Conservation (phyloP, 2,888 invertebrate genomes). For the Syrphus vitripennis region DNA sequence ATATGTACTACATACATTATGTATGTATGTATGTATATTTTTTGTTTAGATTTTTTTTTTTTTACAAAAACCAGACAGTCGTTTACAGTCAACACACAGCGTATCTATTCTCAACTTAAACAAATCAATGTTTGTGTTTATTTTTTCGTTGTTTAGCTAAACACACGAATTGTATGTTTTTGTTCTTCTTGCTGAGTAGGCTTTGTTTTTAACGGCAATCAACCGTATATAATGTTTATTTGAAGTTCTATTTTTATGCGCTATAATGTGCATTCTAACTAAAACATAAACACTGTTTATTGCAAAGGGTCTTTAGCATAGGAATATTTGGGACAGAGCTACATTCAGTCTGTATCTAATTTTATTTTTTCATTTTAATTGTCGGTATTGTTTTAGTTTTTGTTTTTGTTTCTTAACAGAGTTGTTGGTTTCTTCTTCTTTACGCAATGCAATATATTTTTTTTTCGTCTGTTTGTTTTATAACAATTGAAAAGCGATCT, state of each 20-base stretch:
- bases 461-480: not conserved
- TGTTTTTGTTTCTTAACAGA: not conserved
- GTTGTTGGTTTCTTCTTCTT: not conserved
- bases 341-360: not conserved
- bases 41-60: not conserved
- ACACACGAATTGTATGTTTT: not conserved
- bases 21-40: too few relatives aligned
- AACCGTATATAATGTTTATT: not conserved
- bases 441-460: not conserved
- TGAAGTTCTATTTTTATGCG: constrained; percentile 4
- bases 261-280: not conserved
- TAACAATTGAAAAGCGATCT: not conserved
- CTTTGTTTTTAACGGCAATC: not conserved
- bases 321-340: not conserved
- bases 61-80: not conserved
- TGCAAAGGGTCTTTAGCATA: not conserved
- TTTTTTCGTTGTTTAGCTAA: not conserved
- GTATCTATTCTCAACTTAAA: constrained; percentile 23
- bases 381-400: not conserved
- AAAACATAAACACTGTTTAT: not conserved
- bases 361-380: not conserved
- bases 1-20: too few relatives aligned
- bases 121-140: constrained; percentile 12
- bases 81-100: not conserved
- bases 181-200: not conserved